A percentile compares a stretch with the other conserved stretches of the same genome.
phyloP scores from a whole-genome alignment of 2,888 invertebrate species.

The Cordilura impudica region DNA sequence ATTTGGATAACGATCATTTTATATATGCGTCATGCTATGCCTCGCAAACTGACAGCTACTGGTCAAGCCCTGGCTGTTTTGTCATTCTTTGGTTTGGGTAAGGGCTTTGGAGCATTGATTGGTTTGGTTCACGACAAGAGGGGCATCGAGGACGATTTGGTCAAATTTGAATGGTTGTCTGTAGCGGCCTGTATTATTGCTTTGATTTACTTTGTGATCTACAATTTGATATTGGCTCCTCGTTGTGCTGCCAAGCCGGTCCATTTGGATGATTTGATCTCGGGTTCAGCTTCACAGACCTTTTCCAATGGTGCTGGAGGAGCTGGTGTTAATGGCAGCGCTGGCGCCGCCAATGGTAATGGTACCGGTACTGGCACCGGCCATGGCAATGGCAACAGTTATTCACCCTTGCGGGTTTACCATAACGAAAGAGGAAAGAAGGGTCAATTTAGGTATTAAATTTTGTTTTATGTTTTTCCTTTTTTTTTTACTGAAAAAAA shows the following conservation, averaged over 20 bases:
- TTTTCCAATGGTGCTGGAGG: slow-evolving; percentile 70
- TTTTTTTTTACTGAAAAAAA: slow-evolving; percentile 27
- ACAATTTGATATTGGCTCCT: slow-evolving; percentile 87
- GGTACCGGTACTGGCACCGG: slow-evolving; percentile 66
- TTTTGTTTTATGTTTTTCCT: slow-evolving; percentile 22
- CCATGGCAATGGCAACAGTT: slow-evolving; percentile 80
- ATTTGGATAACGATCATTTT: slow-evolving; percentile 89
- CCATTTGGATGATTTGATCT: slow-evolving; percentile 78
- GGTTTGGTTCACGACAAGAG: slow-evolving; percentile 79
- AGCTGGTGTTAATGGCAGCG: slow-evolving; percentile 58
- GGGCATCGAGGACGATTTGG: slow-evolving; percentile 41
- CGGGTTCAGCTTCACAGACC: slow-evolving; percentile 79
- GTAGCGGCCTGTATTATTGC: slow-evolving; percentile 83
- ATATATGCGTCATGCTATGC: slow-evolving; percentile 89
- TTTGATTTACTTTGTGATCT: slow-evolving; percentile 84
- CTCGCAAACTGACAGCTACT: slow-evolving; percentile 86
- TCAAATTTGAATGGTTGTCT: slow-evolving; percentile 83
- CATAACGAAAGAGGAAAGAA: slow-evolving; percentile 89
- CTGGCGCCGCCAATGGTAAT: slow-evolving; percentile 78
- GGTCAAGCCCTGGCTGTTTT: slow-evolving; percentile 89
- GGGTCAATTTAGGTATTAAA: slow-evolving; percentile 89
- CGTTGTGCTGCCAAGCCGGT: slow-evolving; percentile 84
- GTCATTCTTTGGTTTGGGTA: slow-evolving; percentile 88
- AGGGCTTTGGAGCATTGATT: slow-evolving; percentile 85
- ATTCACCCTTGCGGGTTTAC: slow-evolving; percentile 88